phyloP scores from a whole-genome alignment of 2,888 invertebrate genomes.

The Biston stratarius region DNA sequence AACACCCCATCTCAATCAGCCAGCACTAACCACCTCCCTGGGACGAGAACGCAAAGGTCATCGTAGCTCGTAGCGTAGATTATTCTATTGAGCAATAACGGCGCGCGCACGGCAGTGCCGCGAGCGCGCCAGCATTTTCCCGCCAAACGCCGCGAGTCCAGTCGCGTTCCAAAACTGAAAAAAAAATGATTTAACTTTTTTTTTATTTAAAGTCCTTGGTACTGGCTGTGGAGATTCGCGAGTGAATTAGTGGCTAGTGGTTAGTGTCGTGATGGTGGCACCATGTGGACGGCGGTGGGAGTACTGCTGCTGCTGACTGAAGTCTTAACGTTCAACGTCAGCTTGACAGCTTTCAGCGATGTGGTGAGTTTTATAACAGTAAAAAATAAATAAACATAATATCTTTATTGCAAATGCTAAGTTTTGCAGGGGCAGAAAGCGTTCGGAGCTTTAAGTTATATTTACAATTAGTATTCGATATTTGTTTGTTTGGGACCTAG shows the following conservation, averaged over 20 bases:
- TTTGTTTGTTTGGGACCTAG: neutral
- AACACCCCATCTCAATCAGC: conserved; percentile 28
- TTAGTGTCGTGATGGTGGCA: conserved; percentile 56
- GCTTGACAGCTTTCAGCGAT: conserved; percentile 60
- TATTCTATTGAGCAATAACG: conserved; percentile 75
- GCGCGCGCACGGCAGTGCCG: conserved; percentile 65
- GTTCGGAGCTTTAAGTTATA: neutral
- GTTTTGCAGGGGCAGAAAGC: neutral
- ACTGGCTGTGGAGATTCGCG: conserved; percentile 22
- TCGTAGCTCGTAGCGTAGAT: conserved; percentile 46
- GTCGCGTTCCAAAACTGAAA: conserved; percentile 61
- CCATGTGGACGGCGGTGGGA: conserved; percentile 74
- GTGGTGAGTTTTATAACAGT: conserved; percentile 60
- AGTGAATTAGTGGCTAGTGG: conserved; percentile 43
- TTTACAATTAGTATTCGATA: neutral
- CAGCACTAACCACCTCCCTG: conserved; percentile 16
- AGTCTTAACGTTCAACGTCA: conserved; percentile 67
- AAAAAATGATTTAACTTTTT: conserved; percentile 40
- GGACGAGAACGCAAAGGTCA: conserved; percentile 61
- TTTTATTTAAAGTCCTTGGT: conserved; percentile 29
- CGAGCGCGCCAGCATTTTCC: conserved; percentile 79
- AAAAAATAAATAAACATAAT: no score
- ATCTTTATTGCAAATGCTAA: neutral
- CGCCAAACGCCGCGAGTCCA: conserved; percentile 74
- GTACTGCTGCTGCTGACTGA: conserved; percentile 71